These are phyloP conservation scores for Malacoraja senta DNA, from an alignment of 2,797 vertebrate genomes.

Conservation along the genomic window DNA sequence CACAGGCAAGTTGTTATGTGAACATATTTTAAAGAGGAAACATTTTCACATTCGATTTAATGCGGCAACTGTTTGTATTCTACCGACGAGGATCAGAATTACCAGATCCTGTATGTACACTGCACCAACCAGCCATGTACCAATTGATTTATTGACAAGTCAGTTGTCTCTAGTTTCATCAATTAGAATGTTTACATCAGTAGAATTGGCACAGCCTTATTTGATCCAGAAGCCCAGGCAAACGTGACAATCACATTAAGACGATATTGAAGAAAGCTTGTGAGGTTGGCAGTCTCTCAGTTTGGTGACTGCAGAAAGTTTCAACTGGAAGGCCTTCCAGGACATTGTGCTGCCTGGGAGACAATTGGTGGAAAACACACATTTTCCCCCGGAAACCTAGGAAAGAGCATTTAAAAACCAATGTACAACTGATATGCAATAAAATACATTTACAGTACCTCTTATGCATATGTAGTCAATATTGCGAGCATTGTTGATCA, in stretches of 20 bases:
- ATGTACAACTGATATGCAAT: slow-evolving; percentile 27
- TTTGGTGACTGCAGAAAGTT: neutral
- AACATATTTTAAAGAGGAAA: neutral
- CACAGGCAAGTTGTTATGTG: neutral
- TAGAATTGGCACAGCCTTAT: neutral
- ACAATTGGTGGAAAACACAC: neutral
- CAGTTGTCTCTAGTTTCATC: slow-evolving; percentile 41
- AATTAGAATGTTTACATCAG: slow-evolving; percentile 40
- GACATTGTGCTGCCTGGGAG: neutral
- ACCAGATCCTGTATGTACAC: neutral
- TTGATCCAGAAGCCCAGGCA: slow-evolving; percentile 13
- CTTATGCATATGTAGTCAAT: slow-evolving; percentile 25
- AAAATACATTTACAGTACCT: slow-evolving; percentile 35
- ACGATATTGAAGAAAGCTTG: slow-evolving; percentile 30
- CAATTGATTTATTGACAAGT: slow-evolving; percentile 40
- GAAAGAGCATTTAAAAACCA: slow-evolving; percentile 28
- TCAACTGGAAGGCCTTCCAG: neutral
- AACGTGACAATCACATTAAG: slow-evolving; percentile 33
- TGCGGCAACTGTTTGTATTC: neutral
- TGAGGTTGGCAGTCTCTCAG: slow-evolving; percentile 8
- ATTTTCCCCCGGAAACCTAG: neutral
- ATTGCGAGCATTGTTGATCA: slow-evolving; percentile 14
- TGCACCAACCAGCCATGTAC: neutral
- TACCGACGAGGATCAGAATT: neutral
- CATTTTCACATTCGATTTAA: neutral